phyloP scores from a whole-genome alignment of 1,140 invertebrate species.

The Atta cephalotes region DNA sequence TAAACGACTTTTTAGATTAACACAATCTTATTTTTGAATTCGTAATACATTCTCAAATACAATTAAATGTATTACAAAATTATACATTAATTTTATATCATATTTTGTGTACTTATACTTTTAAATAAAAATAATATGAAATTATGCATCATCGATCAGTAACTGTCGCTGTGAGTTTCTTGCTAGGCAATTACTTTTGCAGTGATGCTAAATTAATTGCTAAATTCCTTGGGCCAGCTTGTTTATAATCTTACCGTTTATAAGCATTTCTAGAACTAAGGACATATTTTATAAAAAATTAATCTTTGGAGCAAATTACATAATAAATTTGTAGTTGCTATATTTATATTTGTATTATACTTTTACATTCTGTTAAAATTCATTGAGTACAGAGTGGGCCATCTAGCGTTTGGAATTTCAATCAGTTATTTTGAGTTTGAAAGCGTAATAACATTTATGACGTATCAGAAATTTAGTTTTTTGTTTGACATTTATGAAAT shows the following conservation, averaged over 20 bases:
- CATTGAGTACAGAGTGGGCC: not conserved
- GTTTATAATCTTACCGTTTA: conserved; percentile 79
- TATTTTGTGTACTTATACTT: not conserved
- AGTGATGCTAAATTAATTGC: conserved; percentile 81
- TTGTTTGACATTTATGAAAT: too few species aligned
- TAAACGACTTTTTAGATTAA: conserved; percentile 59
- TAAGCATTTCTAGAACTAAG: conserved; percentile 84
- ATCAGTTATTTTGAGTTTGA: too few species aligned
- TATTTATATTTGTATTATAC: conserved; percentile 53
- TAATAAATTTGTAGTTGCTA: not conserved
- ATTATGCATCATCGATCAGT: conserved; percentile 82
- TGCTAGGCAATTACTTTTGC: conserved; percentile 79
- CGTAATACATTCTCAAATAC: not conserved
- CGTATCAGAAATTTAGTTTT: too few species aligned
- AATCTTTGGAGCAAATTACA: conserved; percentile 3
- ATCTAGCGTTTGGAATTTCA: too few species aligned
- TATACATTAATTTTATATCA: not conserved
- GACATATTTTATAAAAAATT: conserved; percentile 67
- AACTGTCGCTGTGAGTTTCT: conserved; percentile 71
- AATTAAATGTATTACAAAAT: not conserved
- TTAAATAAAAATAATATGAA: conserved; percentile 33
- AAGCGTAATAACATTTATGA: too few species aligned
- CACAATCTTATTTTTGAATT: not conserved
- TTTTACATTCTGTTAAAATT: conserved; percentile 37
- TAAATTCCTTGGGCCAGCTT: conserved; percentile 80